Percentiles rank a stretch among this genome's conserved stretches.
phyloP scores from a whole-genome alignment of 1,140 invertebrate genomes.

The Physella acuta region DNA sequence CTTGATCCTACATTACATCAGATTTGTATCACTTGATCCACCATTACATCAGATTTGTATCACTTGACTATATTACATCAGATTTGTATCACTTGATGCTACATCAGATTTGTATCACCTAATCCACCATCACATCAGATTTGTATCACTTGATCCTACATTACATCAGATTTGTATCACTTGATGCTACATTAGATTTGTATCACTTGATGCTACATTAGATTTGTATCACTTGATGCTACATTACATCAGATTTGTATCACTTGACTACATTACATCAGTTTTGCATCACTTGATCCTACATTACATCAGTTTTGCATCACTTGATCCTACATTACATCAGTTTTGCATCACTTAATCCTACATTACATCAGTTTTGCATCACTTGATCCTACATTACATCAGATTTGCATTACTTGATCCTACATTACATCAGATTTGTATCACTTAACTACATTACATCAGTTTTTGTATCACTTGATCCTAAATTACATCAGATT shows the following conservation, averaged over 20 bases:
- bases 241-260: background rate
- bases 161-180: background rate
- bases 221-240: background rate
- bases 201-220: background rate
- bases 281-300: background rate
- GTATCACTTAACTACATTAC: background rate
- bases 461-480: background rate
- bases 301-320: too few relatives aligned
- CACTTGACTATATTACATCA: background rate
- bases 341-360: background rate
- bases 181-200: background rate
- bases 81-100: background rate
- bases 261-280: background rate
- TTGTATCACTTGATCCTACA: background rate
- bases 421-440: too few relatives aligned
- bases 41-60: too few relatives aligned
- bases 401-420: background rate
- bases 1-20: background rate
- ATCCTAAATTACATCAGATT: background rate
- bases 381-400: background rate
- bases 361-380: too few relatives aligned
- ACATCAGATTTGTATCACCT: background rate
- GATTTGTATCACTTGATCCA: background rate
- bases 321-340: background rate
- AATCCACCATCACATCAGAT: background rate